A percentile compares a stretch with the other conserved stretches of the same genome.
Evolutionary conservation across 2,113 vertebrate species (phyloP).

Genomic region (Thinocorus orbignyianus): DNA sequence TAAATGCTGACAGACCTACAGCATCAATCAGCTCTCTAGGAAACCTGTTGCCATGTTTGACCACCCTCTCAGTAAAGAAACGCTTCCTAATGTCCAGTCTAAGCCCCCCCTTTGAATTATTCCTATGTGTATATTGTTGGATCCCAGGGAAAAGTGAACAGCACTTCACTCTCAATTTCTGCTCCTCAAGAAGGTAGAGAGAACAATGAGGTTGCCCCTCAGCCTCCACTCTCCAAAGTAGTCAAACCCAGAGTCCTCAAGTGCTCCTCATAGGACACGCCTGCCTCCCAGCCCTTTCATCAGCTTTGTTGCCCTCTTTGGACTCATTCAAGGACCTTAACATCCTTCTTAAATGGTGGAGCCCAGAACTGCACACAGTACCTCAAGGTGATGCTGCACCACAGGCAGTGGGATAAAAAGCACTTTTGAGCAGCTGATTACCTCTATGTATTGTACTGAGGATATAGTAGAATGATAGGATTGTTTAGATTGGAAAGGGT

Average conservation of each 20-base stretch:
- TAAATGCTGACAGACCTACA: neutral
- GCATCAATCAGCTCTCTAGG: neutral
- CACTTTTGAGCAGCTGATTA: neutral
- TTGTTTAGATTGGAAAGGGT: neutral
- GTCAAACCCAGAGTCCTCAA: neutral
- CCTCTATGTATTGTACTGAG: neutral
- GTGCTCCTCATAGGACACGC: neutral
- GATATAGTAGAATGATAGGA: neutral
- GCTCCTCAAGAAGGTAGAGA: neutral
- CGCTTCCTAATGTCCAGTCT: neutral
- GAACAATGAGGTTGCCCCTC: neutral
- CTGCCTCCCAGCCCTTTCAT: neutral
- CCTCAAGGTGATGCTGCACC: neutral
- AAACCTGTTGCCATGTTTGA: neutral
- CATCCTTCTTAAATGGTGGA: neutral
- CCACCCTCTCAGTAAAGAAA: neutral
- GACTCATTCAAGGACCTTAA: fast-evolving
- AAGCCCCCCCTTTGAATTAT: neutral
- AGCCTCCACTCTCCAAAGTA: neutral
- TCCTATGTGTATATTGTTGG: fast-evolving
- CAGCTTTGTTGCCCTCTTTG: neutral
- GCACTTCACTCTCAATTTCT: neutral
- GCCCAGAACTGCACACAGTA: neutral
- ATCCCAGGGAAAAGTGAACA: neutral
- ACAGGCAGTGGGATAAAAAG: fast-evolving